These are phyloP conservation scores for Pseudopipra pipra DNA, from an alignment of 2,113 vertebrate genomes.

Conservation along the genomic window DNA sequence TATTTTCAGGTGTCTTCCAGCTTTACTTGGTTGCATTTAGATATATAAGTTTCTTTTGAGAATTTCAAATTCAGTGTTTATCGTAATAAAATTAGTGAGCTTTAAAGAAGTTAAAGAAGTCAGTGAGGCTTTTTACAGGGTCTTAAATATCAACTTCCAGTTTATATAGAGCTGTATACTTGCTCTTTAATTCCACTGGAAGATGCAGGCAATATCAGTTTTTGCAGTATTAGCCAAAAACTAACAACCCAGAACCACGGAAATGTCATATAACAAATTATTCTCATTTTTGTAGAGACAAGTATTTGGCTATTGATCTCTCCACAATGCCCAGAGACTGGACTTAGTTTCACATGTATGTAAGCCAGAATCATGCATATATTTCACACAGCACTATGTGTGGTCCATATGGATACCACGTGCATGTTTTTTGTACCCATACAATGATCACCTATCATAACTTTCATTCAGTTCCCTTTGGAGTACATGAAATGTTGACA, in stretches of 20 bases:
- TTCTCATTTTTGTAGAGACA: neutral
- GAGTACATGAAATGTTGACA: conserved; percentile 25
- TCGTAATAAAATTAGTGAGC: neutral
- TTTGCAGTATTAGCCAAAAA: neutral
- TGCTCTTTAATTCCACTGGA: neutral
- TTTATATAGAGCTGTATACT: neutral
- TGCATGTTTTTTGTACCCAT: neutral
- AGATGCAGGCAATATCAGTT: neutral
- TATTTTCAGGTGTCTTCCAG: neutral
- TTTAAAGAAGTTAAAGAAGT: neutral
- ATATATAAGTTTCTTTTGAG: neutral
- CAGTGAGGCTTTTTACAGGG: neutral
- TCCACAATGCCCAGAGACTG: neutral
- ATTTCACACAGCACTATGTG: neutral
- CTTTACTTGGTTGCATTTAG: neutral
- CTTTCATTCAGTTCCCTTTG: conserved; percentile 14
- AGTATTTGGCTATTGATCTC: neutral
- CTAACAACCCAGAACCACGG: neutral
- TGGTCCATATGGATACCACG: neutral
- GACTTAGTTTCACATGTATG: neutral
- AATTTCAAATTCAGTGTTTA: neutral
- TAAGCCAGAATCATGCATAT: neutral
- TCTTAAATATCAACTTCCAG: neutral
- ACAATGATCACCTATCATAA: neutral
- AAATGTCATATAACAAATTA: neutral